Base-by-base conservation (phyloP, 2,888 invertebrate species). In the Acheta domesticus region DNA sequence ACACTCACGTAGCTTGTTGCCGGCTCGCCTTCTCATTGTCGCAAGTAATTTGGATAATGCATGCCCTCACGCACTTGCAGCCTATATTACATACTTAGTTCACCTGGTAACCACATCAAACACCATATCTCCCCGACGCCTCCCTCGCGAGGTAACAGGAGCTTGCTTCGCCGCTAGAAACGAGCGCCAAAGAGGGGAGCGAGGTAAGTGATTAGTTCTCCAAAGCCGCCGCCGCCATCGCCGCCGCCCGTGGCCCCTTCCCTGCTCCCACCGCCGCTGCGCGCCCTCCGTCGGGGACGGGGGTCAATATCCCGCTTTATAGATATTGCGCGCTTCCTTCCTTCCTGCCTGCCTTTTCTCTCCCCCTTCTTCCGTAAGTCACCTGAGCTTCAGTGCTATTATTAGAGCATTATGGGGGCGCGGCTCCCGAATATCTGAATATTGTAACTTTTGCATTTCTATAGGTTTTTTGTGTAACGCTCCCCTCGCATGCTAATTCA, bases 41-140 rank as follows among this genome's bases (percentile, higher is more conserved):
- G n/a, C 62, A 62, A 62, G 62, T 62, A 62, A 62, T 62, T 62
- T 62, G 62, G 62, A 62, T 62, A 62, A 62, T 62, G 62, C 62
- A 62, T 62, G n/a, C 62, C 62, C 62, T 19, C 62, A 62, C 62
- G n/a, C 14, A 62, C 62, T 62, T 62, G 62, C 14, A 14, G 62
- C 62, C 62, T 62, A 62, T 62, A 36, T 36, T 36, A 36, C 36
- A 36, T 36, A 62, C 62, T 62, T n/a, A 62, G 62, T 62, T 62
- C 62, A 62, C 62, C 62, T 62, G 62, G 14, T 62, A 62, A 62
- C 62, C 62, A 62, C 62, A 62, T 62, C 62, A 62, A 62, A 62
- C 62, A 62, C 62, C 62, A 62, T 62, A 62, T 62, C 62, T 62
- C 62, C 62, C 62, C n/a, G 62, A n/a, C 62, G 62, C 62, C 16